A percentile compares a stretch with the other conserved stretches of the same genome.
phyloP scores from a whole-genome alignment of 1,140 invertebrate genomes.

The Zaprionus ornatus region DNA sequence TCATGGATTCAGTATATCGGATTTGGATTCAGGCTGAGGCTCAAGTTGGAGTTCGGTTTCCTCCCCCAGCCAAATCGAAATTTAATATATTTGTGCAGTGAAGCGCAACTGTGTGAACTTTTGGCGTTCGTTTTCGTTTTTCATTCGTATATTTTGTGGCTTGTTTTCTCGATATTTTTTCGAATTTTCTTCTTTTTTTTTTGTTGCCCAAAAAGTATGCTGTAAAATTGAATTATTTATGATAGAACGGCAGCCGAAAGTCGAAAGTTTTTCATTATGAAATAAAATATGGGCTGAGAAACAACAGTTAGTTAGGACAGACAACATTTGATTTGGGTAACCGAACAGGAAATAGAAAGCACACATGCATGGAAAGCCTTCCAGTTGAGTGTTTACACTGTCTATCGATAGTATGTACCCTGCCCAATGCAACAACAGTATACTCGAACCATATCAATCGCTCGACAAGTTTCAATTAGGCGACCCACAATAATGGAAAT shows the following conservation, averaged over 20 bases:
- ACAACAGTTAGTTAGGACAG: slow-evolving; percentile 8
- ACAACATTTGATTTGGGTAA: slow-evolving; percentile 42
- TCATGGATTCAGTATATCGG: slow-evolving; percentile 59
- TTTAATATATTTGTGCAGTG: slow-evolving; percentile 75
- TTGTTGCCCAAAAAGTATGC: slow-evolving; percentile 49
- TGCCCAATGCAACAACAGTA: neutral
- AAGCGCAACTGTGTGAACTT: slow-evolving; percentile 62
- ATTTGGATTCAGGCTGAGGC: slow-evolving; percentile 27
- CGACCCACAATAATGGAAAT: slow-evolving; percentile 68
- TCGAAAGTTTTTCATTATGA: slow-evolving; percentile 44
- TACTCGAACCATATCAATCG: neutral
- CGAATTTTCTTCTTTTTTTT: slow-evolving; percentile 24
- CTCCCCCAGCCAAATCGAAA: slow-evolving; percentile 63
- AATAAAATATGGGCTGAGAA: slow-evolving; percentile 9
- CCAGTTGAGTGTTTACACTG: neutral
- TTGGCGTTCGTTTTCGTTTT: slow-evolving; percentile 27
- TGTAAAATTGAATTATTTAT: slow-evolving; percentile 82
- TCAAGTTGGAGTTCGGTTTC: slow-evolving; percentile 16
- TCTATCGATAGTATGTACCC: slow-evolving; percentile 29
- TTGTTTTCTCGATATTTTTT: slow-evolving; percentile 32
- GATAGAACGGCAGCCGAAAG: slow-evolving; percentile 36
- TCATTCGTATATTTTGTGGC: slow-evolving; percentile 24
- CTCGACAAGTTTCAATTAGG: slow-evolving; percentile 77
- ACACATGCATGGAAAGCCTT: neutral
- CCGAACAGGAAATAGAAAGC: slow-evolving; percentile 33